phyloP scores from a whole-genome alignment of 2,888 invertebrate genomes.

The Drosophila birchii region DNA sequence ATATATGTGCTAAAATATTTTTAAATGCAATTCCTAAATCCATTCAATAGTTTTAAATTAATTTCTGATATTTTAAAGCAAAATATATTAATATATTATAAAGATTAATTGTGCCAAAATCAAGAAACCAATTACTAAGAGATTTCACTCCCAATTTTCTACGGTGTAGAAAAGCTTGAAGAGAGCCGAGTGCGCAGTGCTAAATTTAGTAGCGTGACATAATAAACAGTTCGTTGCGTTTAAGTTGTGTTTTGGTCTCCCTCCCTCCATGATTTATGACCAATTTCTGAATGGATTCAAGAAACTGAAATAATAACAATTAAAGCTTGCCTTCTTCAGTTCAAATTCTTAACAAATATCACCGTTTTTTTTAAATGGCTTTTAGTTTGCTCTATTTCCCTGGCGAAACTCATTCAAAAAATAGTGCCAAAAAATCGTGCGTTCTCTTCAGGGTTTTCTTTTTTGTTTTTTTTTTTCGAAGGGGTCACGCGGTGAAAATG shows the following conservation, averaged over 20 bases:
- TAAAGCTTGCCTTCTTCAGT: not conserved
- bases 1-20: too few relatives aligned
- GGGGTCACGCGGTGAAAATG: slow-evolving; percentile 77
- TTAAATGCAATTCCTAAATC: not conserved
- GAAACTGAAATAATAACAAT: slow-evolving; percentile 10
- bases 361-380: slow-evolving; percentile 1
- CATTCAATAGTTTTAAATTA: not conserved
- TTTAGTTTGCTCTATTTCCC: slow-evolving; percentile 2
- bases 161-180: slow-evolving; percentile 32
- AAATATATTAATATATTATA: not conserved
- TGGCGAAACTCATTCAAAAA: slow-evolving; percentile 9
- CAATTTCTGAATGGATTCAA: slow-evolving; percentile 36
- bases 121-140: not conserved
- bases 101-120: not conserved
- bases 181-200: slow-evolving; percentile 55
- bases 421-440: slow-evolving; percentile 40
- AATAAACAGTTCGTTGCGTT: slow-evolving; percentile 63
- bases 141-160: not conserved
- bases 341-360: slow-evolving; percentile 3
- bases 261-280: slow-evolving; percentile 33
- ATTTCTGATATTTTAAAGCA: not conserved
- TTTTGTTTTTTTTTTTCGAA: slow-evolving; percentile 17
- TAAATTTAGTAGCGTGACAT: slow-evolving; percentile 76
- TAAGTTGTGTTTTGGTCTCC: slow-evolving; percentile 45
- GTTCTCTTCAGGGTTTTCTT: slow-evolving; percentile 24